Conservation (phyloP, 2,888 invertebrate genomes). For the Crossocerus cetratus region DNA sequence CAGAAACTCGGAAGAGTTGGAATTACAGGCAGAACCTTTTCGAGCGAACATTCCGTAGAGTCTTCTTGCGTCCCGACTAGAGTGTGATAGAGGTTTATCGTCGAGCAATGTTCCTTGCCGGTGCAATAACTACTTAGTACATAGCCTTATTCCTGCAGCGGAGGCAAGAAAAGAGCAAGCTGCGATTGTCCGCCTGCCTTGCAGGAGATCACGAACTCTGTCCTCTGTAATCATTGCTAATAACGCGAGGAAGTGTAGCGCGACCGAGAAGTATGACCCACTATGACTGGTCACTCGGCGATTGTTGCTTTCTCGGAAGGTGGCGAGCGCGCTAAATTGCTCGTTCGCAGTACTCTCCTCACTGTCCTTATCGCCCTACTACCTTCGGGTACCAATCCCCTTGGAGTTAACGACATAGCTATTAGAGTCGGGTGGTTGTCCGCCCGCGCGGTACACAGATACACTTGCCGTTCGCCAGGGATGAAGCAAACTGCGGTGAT, state of each 20-base stretch:
- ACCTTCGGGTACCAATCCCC: not conserved
- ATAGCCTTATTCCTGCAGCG: slow-evolving; percentile 19
- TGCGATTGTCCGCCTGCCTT: slow-evolving; percentile 37
- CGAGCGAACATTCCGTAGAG: too few relatives aligned
- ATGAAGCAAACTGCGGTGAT: too few relatives aligned
- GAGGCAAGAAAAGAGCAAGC: slow-evolving; percentile 37
- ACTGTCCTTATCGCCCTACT: slow-evolving; percentile 13
- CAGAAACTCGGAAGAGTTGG: too few relatives aligned
- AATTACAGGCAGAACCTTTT: too few relatives aligned
- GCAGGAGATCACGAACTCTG: slow-evolving; percentile 47
- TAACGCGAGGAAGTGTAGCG: slow-evolving; percentile 44
- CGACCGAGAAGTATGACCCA: slow-evolving; percentile 35
- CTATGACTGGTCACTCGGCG: slow-evolving; percentile 24
- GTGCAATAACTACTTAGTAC: slow-evolving; percentile 13
- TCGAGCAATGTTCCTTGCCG: not conserved
- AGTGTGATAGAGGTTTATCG: too few relatives aligned
- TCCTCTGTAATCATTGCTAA: slow-evolving; percentile 64
- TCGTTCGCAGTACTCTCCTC: slow-evolving; percentile 19
- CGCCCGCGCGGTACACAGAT: too few relatives aligned
- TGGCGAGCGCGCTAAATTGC: slow-evolving; percentile 21
- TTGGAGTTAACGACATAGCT: too few relatives aligned
- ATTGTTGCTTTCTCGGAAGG: slow-evolving; percentile 59
- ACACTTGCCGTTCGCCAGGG: too few relatives aligned
- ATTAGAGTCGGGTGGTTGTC: too few relatives aligned
- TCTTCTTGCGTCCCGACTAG: too few relatives aligned